phyloP scores from a whole-genome alignment of 35 echinoderm and acorn worm genomes.

The Diadema setosum region DNA sequence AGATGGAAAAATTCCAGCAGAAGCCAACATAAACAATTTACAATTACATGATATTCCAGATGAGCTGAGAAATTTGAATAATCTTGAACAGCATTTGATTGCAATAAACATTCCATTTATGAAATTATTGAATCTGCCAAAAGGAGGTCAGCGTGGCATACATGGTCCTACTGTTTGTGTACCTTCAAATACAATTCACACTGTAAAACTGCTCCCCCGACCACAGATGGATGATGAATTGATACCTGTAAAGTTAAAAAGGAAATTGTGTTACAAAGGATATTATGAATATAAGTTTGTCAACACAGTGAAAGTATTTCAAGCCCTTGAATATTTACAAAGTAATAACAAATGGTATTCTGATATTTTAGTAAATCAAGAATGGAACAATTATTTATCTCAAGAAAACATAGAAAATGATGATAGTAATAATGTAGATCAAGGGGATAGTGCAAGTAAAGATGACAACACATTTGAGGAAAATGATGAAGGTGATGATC shows the following conservation, averaged over 20 bases:
- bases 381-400: constrained; percentile 29
- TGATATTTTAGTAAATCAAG: constrained; percentile 16
- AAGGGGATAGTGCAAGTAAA: background rate
- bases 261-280: constrained; percentile 61
- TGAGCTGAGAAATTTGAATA: constrained; percentile 25
- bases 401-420: background rate
- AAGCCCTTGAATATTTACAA: constrained; percentile 51
- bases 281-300: constrained; percentile 62
- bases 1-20: background rate
- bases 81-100: background rate
- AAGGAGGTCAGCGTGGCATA: constrained; percentile 33
- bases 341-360: constrained; percentile 36
- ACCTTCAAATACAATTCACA: constrained; percentile 50
- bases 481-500: background rate
- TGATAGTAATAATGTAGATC: background rate
- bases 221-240: constrained; percentile 12
- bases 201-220: constrained; percentile 27
- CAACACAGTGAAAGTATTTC: constrained; percentile 24
- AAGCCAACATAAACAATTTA: constrained; percentile 34
- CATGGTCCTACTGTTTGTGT: constrained; percentile 71
- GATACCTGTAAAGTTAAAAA: constrained; percentile 60
- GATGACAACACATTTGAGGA: background rate
- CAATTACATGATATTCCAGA: background rate
- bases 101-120: background rate
- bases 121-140: background rate